Evolutionary conservation across 2,797 vertebrate species (phyloP).

Genomic region (Intellagama lesueurii): DNA sequence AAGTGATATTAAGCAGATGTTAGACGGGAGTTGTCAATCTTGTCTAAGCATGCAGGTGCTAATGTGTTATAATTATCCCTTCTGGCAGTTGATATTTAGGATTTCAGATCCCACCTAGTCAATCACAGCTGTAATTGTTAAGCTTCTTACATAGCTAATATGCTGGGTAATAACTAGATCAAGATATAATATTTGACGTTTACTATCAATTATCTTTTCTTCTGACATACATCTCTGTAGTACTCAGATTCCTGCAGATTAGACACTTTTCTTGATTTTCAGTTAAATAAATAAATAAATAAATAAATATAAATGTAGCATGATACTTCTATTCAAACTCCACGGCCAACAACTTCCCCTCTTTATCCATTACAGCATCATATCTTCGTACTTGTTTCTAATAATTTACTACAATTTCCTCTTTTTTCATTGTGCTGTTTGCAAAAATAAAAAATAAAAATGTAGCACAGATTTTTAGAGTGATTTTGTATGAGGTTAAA

Average conservation of each 20-base stretch:
- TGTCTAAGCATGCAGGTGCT: slow-evolving; percentile 83
- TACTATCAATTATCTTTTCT: slow-evolving; percentile 82
- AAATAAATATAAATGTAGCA: slow-evolving; percentile 66
- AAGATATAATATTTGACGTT: slow-evolving; percentile 85
- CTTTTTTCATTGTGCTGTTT: slow-evolving; percentile 61
- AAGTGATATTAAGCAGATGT: slow-evolving; percentile 84
- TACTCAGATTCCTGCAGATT: slow-evolving; percentile 71
- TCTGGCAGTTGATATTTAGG: slow-evolving; percentile 85
- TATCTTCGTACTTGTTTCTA: slow-evolving; percentile 45
- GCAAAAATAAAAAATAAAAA: slow-evolving; percentile 37
- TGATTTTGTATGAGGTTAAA: not conserved
- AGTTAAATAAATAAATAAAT: slow-evolving; percentile 65
- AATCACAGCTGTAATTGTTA: slow-evolving; percentile 86
- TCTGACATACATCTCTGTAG: slow-evolving; percentile 74
- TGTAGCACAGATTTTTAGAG: slow-evolving; percentile 19
- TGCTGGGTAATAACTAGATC: slow-evolving; percentile 84
- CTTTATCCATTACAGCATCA: slow-evolving; percentile 49
- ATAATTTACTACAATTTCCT: slow-evolving; percentile 30
- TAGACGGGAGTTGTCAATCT: slow-evolving; percentile 83
- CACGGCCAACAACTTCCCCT: slow-evolving; percentile 43
- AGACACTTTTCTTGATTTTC: slow-evolving; percentile 68
- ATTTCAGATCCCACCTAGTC: slow-evolving; percentile 86
- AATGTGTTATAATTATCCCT: slow-evolving; percentile 87
- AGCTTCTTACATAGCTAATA: slow-evolving; percentile 84
- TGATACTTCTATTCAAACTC: slow-evolving; percentile 58